Evolutionary conservation across 2,888 invertebrate genomes (phyloP), one percentile per base, ranked within the genome.

Genomic region (Tiphia femorata): DNA sequence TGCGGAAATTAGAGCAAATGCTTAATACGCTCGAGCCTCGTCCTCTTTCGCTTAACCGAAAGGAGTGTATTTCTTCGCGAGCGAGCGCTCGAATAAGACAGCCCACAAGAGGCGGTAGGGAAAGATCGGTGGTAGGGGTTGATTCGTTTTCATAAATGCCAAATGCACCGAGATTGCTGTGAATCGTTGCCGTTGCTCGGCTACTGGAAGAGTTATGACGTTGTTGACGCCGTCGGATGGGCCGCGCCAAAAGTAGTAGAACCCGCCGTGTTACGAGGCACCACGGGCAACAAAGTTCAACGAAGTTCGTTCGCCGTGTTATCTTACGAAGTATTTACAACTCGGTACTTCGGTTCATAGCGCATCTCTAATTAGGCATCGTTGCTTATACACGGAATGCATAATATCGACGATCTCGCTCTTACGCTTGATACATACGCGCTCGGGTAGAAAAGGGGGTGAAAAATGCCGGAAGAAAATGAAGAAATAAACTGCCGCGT

Each of bases 151-250:
- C 64, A 58, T 61, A 64, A 57, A 61, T 52, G 58, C 42, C 57
- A 61, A 61, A 64, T 40, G 51, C 54, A 49, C 46, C 35, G 53
- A 23, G 58, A 56, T 51, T 44, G 50, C 33, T 27, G 42, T 44
- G 41, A 64, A 67, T 55, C 58, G 52, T 61, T 67, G 61, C 51
- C 52, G 64, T 58, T 58, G 46, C 54, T 50, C 42, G 54, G 35
- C 38, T 44, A 52, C 43, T 35, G 51, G 58, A 61, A 67, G 67
- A 67, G 61, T 67, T 67, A 67, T 55, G 67, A 46, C 44, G 56
- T 54, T 67, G 64, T 67, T 67, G 67, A 67, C 56, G 66, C 51
- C 44, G 49, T 50, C 60, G 55, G 51, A 65, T 65, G 52, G 49
- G 40, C 33, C 27, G 47, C 47, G 56, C 43, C 27, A 42, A 33